Percentiles rank a stretch among this genome's conserved stretches.
Conservation (phyloP, 1,140 invertebrate genomes). For the Sitodiplosis mosellana region DNA sequence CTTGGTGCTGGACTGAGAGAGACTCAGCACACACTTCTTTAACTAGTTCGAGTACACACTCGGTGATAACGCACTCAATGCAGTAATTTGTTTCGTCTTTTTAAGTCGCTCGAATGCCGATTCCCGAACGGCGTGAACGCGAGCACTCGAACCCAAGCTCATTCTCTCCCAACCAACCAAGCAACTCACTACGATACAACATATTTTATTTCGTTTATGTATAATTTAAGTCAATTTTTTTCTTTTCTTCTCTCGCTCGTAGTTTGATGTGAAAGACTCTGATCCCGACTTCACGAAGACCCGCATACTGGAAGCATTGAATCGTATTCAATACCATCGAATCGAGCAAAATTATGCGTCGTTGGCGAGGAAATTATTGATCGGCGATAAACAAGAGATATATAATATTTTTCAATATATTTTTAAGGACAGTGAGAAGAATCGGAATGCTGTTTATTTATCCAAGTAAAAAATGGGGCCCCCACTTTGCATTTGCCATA, state of each 20-base stretch:
- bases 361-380: slow-evolving; percentile 51
- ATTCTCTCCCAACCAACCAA: not conserved
- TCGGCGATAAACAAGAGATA: slow-evolving; percentile 53
- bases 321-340: slow-evolving; percentile 7
- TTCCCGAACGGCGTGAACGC: too few species aligned
- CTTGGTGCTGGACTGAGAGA: too few species aligned
- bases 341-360: slow-evolving; percentile 18
- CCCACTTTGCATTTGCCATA: slow-evolving; percentile 4
- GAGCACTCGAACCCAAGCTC: too few species aligned
- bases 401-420: slow-evolving; percentile 68
- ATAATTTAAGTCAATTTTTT: too few species aligned
- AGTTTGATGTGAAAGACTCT: slow-evolving; percentile 27
- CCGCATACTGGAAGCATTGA: slow-evolving; percentile 4
- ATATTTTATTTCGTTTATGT: not conserved
- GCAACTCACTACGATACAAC: not conserved
- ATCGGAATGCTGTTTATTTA: slow-evolving; percentile 66
- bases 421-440: slow-evolving; percentile 45
- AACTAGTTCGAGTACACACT: too few species aligned
- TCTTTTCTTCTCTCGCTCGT: slow-evolving; percentile 3
- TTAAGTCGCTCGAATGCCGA: too few species aligned
- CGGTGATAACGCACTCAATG: too few species aligned
- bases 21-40: too few species aligned
- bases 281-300: slow-evolving; percentile 21
- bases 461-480: slow-evolving; percentile 36
- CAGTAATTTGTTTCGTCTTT: too few species aligned